Conservation (phyloP, 2,888 invertebrate species). For the Halictus ligatus region DNA sequence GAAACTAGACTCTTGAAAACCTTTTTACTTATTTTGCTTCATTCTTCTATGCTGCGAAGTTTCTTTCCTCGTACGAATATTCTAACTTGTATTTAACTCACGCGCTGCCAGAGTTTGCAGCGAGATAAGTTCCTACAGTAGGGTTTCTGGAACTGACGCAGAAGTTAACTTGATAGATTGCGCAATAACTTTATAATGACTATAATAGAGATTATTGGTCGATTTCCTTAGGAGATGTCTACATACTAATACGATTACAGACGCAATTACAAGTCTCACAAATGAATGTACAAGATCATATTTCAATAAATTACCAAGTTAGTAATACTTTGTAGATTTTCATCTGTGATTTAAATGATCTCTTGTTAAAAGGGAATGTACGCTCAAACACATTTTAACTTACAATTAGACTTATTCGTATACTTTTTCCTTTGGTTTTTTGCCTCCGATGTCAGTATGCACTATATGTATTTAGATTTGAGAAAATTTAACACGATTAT, state of each 20-base stretch:
- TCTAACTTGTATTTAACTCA: slow-evolving; percentile 39
- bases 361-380: neutral
- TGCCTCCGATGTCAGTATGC: neutral
- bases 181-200: slow-evolving; percentile 37
- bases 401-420: neutral
- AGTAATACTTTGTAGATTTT: neutral
- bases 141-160: slow-evolving; percentile 19
- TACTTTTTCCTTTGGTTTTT: neutral
- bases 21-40: neutral
- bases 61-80: slow-evolving; percentile 1
- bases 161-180: slow-evolving; percentile 20
- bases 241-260: neutral
- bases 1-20: neutral
- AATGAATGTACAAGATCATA: too few species aligned
- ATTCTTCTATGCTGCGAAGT: neutral
- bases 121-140: slow-evolving; percentile 20
- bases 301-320: neutral
- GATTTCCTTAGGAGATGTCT: neutral
- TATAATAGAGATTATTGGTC: slow-evolving; percentile 8
- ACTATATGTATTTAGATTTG: neutral
- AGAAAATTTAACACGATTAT: neutral
- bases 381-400: neutral
- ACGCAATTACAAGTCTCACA: neutral
- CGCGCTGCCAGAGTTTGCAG: slow-evolving; percentile 26
- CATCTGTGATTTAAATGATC: neutral